These are phyloP conservation scores for Peucedramus taeniatus DNA, from an alignment of 2,113 vertebrate species.

Conservation along the genomic window DNA sequence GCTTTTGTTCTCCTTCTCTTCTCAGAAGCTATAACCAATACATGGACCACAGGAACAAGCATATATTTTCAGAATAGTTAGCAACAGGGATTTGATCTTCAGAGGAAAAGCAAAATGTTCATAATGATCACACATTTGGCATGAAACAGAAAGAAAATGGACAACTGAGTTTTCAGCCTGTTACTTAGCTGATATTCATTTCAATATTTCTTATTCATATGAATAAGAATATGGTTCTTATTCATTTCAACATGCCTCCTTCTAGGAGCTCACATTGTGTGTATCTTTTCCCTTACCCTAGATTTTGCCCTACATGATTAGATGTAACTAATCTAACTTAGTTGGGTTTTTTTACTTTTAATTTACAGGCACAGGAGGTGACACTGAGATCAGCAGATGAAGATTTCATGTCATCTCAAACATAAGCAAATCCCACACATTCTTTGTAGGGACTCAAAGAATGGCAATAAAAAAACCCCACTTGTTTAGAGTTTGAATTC, in stretches of 20 bases:
- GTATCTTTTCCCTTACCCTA: not conserved
- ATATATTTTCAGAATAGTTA: not conserved
- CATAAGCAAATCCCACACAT: not conserved
- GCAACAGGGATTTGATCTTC: not conserved
- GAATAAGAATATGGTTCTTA: too few relatives aligned
- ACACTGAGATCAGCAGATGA: not conserved
- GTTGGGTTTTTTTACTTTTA: not conserved
- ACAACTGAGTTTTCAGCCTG: not conserved
- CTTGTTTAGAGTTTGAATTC: not conserved
- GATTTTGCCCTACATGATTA: not conserved
- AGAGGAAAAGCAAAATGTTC: not conserved
- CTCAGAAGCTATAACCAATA: not conserved
- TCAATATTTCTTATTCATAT: too few relatives aligned
- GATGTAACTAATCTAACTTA: not conserved
- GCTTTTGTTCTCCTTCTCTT: not conserved
- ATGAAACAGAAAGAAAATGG: not conserved
- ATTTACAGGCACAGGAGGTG: not conserved
- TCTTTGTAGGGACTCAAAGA: not conserved
- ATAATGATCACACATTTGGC: not conserved
- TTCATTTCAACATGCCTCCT: not conserved
- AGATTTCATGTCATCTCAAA: not conserved
- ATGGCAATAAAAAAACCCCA: not conserved
- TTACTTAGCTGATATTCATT: not conserved
- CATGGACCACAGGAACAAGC: not conserved
- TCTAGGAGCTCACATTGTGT: not conserved